Evolutionary conservation across 2,888 invertebrate genomes (phyloP).

Genomic region (Standfussiana lucernea): DNA sequence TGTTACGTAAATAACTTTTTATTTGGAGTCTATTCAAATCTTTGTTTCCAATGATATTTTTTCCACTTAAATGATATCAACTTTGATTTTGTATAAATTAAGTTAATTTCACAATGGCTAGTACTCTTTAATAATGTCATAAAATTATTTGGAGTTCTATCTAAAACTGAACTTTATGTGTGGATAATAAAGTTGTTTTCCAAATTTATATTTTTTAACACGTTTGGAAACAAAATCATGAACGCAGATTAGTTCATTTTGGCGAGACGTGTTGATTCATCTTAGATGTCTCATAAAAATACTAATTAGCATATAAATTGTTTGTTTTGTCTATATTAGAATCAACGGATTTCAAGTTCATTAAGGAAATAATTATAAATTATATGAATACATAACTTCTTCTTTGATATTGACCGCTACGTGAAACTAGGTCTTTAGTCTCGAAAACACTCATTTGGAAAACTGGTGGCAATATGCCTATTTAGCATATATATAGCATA

Average conservation of each 20-base stretch:
- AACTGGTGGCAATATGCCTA: not conserved
- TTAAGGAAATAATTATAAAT: slow-evolving; percentile 15
- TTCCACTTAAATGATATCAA: not conserved
- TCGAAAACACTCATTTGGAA: not conserved
- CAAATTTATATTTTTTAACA: not conserved
- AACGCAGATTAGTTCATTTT: slow-evolving; percentile 1
- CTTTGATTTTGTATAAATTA: not conserved
- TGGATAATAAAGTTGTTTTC: not conserved
- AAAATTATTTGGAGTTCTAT: not conserved
- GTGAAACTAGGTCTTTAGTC: not conserved
- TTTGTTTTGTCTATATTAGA: slow-evolving; percentile 48
- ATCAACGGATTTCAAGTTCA: slow-evolving; percentile 30
- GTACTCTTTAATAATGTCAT: not conserved
- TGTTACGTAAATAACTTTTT: slow-evolving; percentile 50
- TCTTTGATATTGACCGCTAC: slow-evolving; percentile 39
- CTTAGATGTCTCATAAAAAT: slow-evolving; percentile 21
- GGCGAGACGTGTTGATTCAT: slow-evolving; percentile 46
- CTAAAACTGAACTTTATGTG: not conserved
- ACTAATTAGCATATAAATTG: slow-evolving; percentile 58
- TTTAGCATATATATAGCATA: too few species aligned
- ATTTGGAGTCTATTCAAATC: not conserved
- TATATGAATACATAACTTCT: not conserved
- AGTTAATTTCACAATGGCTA: not conserved
- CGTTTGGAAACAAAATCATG: not conserved
- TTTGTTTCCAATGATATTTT: not conserved